Evolutionary conservation across 1,140 invertebrate genomes (phyloP).

Genomic region (Eupristina koningsbergeri): DNA sequence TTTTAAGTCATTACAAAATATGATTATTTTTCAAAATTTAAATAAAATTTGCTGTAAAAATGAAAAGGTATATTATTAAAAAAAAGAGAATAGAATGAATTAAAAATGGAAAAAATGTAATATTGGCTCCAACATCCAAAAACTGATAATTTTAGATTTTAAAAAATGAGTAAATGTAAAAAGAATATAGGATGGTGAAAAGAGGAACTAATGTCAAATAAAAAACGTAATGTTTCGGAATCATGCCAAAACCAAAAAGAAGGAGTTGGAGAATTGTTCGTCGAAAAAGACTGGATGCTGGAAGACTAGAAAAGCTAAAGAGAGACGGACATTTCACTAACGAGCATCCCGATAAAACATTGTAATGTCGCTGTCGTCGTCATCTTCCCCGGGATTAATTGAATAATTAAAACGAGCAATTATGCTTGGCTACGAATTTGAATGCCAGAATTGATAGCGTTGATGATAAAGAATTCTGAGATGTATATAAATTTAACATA

Average conservation of each 20-base stretch:
- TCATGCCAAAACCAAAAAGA: neutral
- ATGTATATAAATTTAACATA: no score
- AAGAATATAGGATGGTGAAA: neutral
- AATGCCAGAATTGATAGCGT: constrained; percentile 2
- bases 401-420: constrained; percentile 70
- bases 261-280: no score
- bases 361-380: constrained; percentile 60
- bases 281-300: neutral
- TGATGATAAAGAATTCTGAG: neutral
- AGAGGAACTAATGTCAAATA: neutral
- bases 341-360: constrained; percentile 69
- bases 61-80: constrained; percentile 10
- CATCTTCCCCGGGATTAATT: constrained; percentile 64
- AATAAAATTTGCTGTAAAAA: neutral
- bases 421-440: constrained; percentile 56
- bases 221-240: neutral
- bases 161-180: neutral
- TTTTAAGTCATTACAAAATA: neutral
- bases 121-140: neutral
- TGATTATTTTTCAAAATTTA: neutral
- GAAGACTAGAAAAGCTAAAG: neutral
- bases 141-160: constrained; percentile 27
- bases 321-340: constrained; percentile 59
- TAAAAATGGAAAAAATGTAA: neutral
- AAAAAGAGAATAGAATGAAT: constrained; percentile 35